Conservation (phyloP, 2,113 vertebrate genomes). For the Holacanthus passer region DNA sequence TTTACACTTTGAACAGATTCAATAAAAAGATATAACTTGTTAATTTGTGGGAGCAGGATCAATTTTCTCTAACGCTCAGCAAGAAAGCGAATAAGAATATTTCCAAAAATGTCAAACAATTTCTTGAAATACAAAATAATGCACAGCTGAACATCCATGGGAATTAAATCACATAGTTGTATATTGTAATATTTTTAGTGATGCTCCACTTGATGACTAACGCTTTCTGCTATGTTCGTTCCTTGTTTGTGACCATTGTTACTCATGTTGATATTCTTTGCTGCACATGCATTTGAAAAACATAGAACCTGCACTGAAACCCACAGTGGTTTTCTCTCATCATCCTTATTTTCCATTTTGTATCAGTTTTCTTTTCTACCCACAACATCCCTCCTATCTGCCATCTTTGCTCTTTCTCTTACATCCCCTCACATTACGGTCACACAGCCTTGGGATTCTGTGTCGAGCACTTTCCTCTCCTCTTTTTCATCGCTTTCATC, state of each 20-base stretch:
- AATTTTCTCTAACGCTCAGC: too few species aligned
- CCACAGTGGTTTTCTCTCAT: not conserved
- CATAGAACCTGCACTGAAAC: not conserved
- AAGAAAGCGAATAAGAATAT: too few species aligned
- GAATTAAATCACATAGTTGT: too few species aligned
- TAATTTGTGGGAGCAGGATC: too few species aligned
- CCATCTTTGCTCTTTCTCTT: constrained; percentile 31
- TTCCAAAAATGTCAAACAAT: not conserved
- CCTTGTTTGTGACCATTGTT: not conserved
- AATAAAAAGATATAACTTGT: too few species aligned
- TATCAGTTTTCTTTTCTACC: constrained; percentile 23
- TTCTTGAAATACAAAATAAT: not conserved
- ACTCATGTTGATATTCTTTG: not conserved
- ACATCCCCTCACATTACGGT: constrained; percentile 21
- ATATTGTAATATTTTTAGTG: not conserved
- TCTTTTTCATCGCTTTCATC: constrained; percentile 67
- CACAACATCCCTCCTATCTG: constrained; percentile 1
- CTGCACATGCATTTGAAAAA: constrained; percentile 21
- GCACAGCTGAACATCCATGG: not conserved
- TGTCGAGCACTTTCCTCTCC: constrained; percentile 49
- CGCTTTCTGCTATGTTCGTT: not conserved
- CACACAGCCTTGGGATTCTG: constrained; percentile 9
- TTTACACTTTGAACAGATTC: too few species aligned
- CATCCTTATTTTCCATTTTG: constrained; percentile 28
- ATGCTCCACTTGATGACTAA: not conserved